A percentile compares a stretch with the other conserved stretches of the same genome.
These are phyloP conservation scores for Chlorospingus semifuscus DNA, from an alignment of 2,797 vertebrate genomes.

Conservation along the genomic window DNA sequence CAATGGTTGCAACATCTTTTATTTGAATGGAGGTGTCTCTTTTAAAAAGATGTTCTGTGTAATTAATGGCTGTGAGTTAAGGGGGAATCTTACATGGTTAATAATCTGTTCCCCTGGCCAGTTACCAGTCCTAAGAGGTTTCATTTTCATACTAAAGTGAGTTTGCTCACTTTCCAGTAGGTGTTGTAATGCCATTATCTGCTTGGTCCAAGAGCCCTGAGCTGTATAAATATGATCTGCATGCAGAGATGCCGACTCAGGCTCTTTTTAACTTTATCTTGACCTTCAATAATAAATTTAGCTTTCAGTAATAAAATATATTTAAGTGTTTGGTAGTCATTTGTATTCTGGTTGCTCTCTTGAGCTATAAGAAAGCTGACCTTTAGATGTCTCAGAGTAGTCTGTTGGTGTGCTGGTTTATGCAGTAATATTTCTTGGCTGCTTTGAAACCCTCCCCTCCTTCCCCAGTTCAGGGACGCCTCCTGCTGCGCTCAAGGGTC, in stretches of 20 bases:
- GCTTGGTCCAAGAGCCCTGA: neutral
- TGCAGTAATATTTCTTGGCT: neutral
- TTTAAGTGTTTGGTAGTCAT: neutral
- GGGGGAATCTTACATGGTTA: neutral
- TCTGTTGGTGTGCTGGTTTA: neutral
- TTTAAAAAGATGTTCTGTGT: neutral
- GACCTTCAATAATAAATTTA: neutral
- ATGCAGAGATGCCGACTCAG: neutral
- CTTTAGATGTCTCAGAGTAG: neutral
- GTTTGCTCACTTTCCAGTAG: neutral
- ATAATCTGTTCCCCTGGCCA: neutral
- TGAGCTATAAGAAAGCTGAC: neutral
- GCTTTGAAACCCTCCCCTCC: neutral
- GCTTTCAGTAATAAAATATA: neutral
- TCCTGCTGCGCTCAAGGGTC: neutral
- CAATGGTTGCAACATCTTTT: neutral
- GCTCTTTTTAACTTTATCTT: neutral
- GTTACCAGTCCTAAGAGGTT: neutral
- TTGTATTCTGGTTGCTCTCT: neutral
- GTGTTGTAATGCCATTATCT: neutral
- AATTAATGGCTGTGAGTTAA: neutral
- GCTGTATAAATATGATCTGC: neutral
- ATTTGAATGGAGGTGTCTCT: neutral
- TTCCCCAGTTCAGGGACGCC: neutral
- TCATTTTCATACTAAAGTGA: neutral